Base-by-base conservation (phyloP, 2,797 vertebrate species). In the Protosalanx chinensis region DNA sequence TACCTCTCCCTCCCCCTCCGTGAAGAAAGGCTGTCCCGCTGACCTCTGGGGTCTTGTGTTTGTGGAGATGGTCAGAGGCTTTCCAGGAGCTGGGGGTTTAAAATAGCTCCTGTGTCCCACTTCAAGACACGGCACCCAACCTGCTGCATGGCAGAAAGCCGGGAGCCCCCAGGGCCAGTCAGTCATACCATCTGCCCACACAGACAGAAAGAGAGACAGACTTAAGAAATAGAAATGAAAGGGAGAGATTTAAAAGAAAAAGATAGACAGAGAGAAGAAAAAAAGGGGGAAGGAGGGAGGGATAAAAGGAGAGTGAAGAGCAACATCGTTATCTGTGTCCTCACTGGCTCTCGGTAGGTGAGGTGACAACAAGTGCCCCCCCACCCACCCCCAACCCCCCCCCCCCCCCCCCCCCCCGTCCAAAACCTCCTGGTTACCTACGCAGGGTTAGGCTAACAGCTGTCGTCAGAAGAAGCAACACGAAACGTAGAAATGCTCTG, bases 51-150 rank as follows among this genome's bases (percentile, higher is more conserved):
- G 84, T 75, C 23, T 30, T 67, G 62, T 58, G 76, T 82, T 85
- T 85, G 85, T 82, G 86, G 88, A 79, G 69, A 78, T 74, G 81
- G 81, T 86, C 83, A 79, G 73, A 71, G 74, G 80, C 83, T 82
- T 86, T 82, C 75, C 79, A 70, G 75, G 87, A 89, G n/a, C n/a
- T 85, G 77, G 84, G 71, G 59, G 78, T 86, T 81, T 73, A 84
- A 87, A 91, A 91, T 89, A 89, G 84, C 81, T 76, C 53, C 79
- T 76, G 74, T 79, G 85, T 87, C 79, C 10, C 37, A 41, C 37
- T 41, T 2, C 37, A 41, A 41, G 37, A 41, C 79, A 81, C 74
- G 73, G 37, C 37, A 12, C 37, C 37, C 37, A 10, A 41, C 37
- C 37, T 41, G 37, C 12, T 41, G 37, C 37, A 13, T 41, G 37